Base-by-base conservation (phyloP, 1,140 invertebrate genomes). In the Bacillus rossius region DNA sequence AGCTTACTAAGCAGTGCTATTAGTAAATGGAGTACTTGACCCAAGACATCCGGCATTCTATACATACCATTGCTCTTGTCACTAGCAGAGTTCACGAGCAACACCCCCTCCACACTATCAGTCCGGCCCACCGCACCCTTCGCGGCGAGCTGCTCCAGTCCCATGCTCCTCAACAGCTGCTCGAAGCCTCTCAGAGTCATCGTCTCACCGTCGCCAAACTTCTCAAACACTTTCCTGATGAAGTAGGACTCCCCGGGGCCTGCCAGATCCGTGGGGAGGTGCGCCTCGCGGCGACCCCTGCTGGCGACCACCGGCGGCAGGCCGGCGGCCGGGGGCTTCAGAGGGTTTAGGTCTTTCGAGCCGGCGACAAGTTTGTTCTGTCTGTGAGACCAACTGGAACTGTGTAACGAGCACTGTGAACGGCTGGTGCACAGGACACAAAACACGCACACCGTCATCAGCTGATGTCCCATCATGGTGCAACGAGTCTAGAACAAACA, bases 381-480 rank as follows among this genome's bases (percentile, higher is more conserved):
- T 34, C 10, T 34, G 29, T 34, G 29, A 4, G 10, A 4, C 29
- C 4, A 4, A 34, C 29, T 34, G 10, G 29, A 7, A 34, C 29
- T 34, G 71, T 79, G 87, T 66, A 78, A 84, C 26, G 79, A 82
- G 66, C 87, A 89, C 1, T 84, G 81, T 40, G 79, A 80, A 60
- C 87, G 86, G 41, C 85, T 81, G 10, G 87, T 85, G 68, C 86
- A 89, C 2, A 90, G 71, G 37, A 89, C 79, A 69, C 87, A 90
- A 64, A 90, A 85, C 70, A 89, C 84, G 65, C 87, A 89, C 20
- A 90, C 86, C 14, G 86, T 86, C 62, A 89, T 81, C 40, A 87
- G 73, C 63, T 84, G 81, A 59, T 73, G 74, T 52, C 74, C 75
- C 79, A 81, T 81, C 26, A 49, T 34, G 5, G 10, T 17, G 45